Conservation (phyloP, 1,140 invertebrate species). For the Palaemon carinicauda region DNA sequence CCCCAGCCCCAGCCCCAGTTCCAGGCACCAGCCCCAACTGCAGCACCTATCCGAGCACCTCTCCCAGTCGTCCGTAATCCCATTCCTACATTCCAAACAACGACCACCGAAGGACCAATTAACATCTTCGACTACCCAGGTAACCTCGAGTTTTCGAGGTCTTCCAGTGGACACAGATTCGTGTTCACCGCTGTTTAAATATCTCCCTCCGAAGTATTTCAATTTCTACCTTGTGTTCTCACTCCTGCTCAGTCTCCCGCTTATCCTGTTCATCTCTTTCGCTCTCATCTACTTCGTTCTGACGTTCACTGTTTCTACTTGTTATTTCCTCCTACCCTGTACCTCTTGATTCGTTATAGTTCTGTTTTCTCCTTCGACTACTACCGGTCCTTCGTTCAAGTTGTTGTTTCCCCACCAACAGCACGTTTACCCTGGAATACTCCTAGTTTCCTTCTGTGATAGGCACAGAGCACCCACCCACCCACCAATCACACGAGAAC, state of each 20-base stretch:
- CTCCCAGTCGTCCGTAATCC: not conserved
- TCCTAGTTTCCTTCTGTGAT: not conserved
- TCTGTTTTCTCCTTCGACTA: not conserved
- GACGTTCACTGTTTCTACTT: too few species aligned
- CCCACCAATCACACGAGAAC: too few species aligned
- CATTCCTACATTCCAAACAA: not conserved
- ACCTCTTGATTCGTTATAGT: not conserved
- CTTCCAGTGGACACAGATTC: slow-evolving; percentile 40
- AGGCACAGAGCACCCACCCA: too few species aligned
- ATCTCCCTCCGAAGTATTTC: not conserved
- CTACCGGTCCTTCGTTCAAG: not conserved
- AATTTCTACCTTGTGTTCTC: not conserved
- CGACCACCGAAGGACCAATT: slow-evolving; percentile 15
- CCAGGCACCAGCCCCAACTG: not conserved
- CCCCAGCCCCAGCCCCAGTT: not conserved
- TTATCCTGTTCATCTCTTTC: not conserved
- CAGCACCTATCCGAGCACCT: not conserved
- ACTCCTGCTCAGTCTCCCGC: not conserved
- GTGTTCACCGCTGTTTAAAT: slow-evolving; percentile 52
- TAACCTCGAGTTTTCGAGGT: slow-evolving; percentile 49
- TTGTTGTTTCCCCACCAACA: not conserved
- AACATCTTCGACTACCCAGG: slow-evolving; percentile 58
- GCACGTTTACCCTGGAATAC: not conserved
- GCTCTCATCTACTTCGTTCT: not conserved
- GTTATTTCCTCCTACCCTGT: not conserved